Base-by-base conservation (phyloP, 2,888 invertebrate species). In the Geophilus truncorum region DNA sequence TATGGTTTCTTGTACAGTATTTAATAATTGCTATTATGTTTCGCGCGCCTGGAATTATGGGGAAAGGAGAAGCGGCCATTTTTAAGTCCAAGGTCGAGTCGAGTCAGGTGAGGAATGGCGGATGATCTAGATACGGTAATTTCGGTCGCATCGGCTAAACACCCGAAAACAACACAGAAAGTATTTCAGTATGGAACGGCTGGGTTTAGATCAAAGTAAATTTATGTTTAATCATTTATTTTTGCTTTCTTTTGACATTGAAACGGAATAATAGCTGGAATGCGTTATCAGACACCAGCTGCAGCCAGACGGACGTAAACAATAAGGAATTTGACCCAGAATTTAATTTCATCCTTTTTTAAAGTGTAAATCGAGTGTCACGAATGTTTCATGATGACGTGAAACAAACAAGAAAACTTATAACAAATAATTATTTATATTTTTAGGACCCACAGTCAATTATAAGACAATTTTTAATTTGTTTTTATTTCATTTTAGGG, bases 401-500 rank as follows among this genome's bases (percentile, higher is more conserved):
- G 25, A 23, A 10, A n/a, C n/a, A n/a, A n/a, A n/a, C n/a, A n/a
- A n/a, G n/a, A n/a, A n/a, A n/a, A n/a, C n/a, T n/a, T n/a, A n/a
- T n/a, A n/a, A n/a, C n/a, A n/a, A n/a, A n/a, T n/a, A n/a, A n/a
- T n/a, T n/a, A n/a, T n/a, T n/a, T n/a, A n/a, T n/a, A n/a, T n/a
- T n/a, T n/a, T n/a, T n/a, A n/a, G n/a, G n/a, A n/a, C n/a, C n/a
- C n/a, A n/a, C n/a, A n/a, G n/a, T n/a, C n/a, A n/a, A n/a, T n/a
- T 76, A 21, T 25, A 28, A 23, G 57, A 7, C 5, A 15, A 30
- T 36, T 10, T n/a, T 36, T 3, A 21, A 70, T 75, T 40, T 76
- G 23, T 80, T 32, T 23, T 76, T 82, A 81, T 76, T 81, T 81
- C 76, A 86, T 90, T 90, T 79, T 88, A 97, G 97, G 86, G 95